phyloP scores from a whole-genome alignment of 2,888 invertebrate genomes.

The Girardia tigrina region DNA sequence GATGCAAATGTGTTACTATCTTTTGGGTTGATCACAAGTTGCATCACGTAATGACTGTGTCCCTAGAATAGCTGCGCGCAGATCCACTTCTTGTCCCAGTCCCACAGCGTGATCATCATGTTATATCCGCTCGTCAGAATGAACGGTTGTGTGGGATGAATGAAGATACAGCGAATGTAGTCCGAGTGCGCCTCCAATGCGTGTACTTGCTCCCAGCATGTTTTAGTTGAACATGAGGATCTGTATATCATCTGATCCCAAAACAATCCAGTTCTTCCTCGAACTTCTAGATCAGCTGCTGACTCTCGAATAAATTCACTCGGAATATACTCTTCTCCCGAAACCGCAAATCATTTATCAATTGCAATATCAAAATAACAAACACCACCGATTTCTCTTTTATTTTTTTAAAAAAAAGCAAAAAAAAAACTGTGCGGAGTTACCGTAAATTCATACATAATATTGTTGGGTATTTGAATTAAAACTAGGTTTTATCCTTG shows the following conservation, averaged over 20 bases:
- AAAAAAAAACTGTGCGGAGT: too few relatives aligned
- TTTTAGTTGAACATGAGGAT: slow-evolving; percentile 77
- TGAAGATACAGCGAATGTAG: slow-evolving; percentile 82
- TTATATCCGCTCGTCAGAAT: slow-evolving; percentile 83
- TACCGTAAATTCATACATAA: too few relatives aligned
- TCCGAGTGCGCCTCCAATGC: slow-evolving; percentile 95
- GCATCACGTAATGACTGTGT: slow-evolving; percentile 98
- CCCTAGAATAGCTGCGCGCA: slow-evolving; percentile 91
- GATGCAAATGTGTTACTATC: slow-evolving; percentile 99
- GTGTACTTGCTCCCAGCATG: slow-evolving; percentile 81
- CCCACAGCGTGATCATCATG: slow-evolving; percentile 94
- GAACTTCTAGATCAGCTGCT: too few relatives aligned
- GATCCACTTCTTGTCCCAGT: slow-evolving; percentile 96
- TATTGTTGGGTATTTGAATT: too few relatives aligned
- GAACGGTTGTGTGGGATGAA: slow-evolving; percentile 91
- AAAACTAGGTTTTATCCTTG: too few relatives aligned
- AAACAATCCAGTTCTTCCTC: slow-evolving; percentile 93
- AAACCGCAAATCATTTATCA: too few relatives aligned
- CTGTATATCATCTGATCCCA: slow-evolving; percentile 60
- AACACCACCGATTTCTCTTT: too few relatives aligned
- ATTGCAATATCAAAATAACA: too few relatives aligned
- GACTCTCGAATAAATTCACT: too few relatives aligned
- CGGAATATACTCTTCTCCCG: too few relatives aligned
- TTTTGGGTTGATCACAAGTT: slow-evolving; percentile 95
- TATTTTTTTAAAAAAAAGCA: too few relatives aligned